Conservation (phyloP, 2,888 invertebrate species). For the Tuberolachnus salignus region DNA sequence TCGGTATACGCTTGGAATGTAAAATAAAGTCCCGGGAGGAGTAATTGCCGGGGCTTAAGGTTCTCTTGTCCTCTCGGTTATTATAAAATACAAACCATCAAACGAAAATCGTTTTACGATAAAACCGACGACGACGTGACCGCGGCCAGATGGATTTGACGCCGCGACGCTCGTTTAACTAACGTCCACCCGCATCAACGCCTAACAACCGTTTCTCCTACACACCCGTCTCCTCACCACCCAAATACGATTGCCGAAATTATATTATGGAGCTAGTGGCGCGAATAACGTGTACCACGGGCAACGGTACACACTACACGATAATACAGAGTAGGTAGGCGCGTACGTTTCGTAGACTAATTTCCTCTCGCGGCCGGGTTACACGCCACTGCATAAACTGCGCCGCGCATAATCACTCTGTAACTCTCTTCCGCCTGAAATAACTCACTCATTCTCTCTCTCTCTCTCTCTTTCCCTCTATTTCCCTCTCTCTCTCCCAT, state of each 20-base stretch:
- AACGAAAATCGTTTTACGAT: neutral
- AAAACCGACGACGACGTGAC: neutral
- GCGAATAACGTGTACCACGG: constrained; percentile 12
- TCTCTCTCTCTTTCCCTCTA: neutral
- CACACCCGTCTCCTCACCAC: neutral
- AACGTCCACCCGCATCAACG: constrained; percentile 4
- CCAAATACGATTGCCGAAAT: neutral
- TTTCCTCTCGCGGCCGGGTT: constrained; percentile 25
- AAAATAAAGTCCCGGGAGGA: no score
- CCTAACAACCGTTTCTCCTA: no score
- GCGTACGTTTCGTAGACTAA: constrained; percentile 26
- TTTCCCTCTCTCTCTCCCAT: no score
- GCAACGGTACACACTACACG: no score
- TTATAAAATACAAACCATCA: neutral
- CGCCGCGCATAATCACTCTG: no score
- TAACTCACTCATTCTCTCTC: neutral
- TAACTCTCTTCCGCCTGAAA: no score
- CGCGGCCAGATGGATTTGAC: neutral
- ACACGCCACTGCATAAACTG: neutral
- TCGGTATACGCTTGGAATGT: no score
- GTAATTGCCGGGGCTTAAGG: no score
- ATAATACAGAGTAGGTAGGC: no score
- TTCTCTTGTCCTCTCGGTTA: no score
- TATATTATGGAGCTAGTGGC: neutral
- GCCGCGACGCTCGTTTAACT: neutral